A percentile compares a stretch with the other conserved stretches of the same genome.
These are phyloP conservation scores for Drosophila varians DNA, from an alignment of 1,140 invertebrate genomes.

Conservation along the genomic window DNA sequence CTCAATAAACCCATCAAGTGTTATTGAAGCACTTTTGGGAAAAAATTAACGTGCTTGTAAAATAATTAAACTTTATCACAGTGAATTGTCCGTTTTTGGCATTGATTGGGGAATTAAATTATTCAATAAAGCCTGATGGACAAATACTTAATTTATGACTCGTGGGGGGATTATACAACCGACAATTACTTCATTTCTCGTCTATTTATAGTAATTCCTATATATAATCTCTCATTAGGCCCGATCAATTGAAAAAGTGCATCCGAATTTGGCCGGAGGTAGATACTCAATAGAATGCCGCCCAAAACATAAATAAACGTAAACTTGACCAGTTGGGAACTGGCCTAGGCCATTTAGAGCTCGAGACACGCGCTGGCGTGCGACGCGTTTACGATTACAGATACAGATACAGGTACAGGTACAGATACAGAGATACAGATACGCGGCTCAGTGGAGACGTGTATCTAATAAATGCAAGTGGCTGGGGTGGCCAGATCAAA, in stretches of 20 bases:
- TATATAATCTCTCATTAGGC: slow-evolving; percentile 30
- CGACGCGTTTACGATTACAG: slow-evolving; percentile 46
- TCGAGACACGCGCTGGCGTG: slow-evolving; percentile 59
- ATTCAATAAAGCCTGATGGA: not conserved
- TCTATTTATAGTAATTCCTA: slow-evolving; percentile 30
- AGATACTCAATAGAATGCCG: slow-evolving; percentile 34
- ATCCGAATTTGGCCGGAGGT: slow-evolving; percentile 56
- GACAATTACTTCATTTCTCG: slow-evolving; percentile 43
- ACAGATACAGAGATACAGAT: slow-evolving; percentile 52
- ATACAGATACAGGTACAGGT: slow-evolving; percentile 54
- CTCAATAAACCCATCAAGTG: slow-evolving; percentile 55
- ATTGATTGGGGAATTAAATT: not conserved
- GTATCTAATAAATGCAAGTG: slow-evolving; percentile 15
- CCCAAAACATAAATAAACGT: slow-evolving; percentile 25
- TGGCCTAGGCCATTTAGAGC: slow-evolving; percentile 37
- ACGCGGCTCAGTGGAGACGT: slow-evolving; percentile 39
- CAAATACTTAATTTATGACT: slow-evolving; percentile 18
- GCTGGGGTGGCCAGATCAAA: not conserved
- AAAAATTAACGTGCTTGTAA: slow-evolving; percentile 38
- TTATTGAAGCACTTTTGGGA: slow-evolving; percentile 26
- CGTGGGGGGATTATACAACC: slow-evolving; percentile 20
- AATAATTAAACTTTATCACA: slow-evolving; percentile 26
- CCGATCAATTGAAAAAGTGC: slow-evolving; percentile 70
- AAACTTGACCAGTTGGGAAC: slow-evolving; percentile 43
- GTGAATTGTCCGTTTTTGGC: not conserved